phyloP scores from a whole-genome alignment of 2,797 vertebrate species.

The Scleropages formosus region DNA sequence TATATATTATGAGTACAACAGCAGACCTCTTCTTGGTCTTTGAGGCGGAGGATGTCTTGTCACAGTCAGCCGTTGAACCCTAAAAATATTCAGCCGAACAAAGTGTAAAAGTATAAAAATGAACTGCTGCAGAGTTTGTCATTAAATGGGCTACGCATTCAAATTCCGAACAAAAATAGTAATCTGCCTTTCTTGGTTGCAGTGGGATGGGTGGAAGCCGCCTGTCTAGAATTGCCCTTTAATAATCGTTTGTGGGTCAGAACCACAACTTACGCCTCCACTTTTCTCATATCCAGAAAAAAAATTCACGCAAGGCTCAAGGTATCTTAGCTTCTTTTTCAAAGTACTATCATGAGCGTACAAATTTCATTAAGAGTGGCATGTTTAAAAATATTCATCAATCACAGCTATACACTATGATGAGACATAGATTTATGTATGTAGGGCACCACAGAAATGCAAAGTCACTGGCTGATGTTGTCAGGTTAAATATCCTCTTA shows the following conservation, averaged over 20 bases:
- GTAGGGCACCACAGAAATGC: constrained; percentile 65
- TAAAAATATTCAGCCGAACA: too few species aligned
- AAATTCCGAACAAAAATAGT: constrained; percentile 18
- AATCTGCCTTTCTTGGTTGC: constrained; percentile 51
- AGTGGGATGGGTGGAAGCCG: constrained; percentile 61
- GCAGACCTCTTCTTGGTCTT: too few species aligned
- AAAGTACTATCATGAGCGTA: constrained; percentile 33
- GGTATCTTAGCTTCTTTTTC: constrained; percentile 48
- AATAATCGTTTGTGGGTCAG: constrained; percentile 43
- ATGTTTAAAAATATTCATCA: constrained; percentile 69
- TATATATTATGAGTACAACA: too few species aligned
- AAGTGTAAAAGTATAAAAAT: too few species aligned
- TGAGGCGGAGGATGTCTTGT: too few species aligned
- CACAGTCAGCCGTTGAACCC: too few species aligned
- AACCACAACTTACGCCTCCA: constrained; percentile 36
- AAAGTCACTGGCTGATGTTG: constrained; percentile 60
- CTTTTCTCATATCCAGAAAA: constrained; percentile 30
- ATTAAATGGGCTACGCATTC: neutral
- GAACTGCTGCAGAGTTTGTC: neutral
- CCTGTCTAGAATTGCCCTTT: constrained; percentile 54
- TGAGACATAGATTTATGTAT: constrained; percentile 67
- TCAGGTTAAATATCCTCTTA: constrained; percentile 68
- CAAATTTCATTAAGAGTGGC: constrained; percentile 58
- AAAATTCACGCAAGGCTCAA: constrained; percentile 52
- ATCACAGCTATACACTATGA: constrained; percentile 54